These are phyloP conservation scores for Lepeophtheirus nordmannii DNA, from an alignment of 2,888 invertebrate genomes.

Conservation along the genomic window DNA sequence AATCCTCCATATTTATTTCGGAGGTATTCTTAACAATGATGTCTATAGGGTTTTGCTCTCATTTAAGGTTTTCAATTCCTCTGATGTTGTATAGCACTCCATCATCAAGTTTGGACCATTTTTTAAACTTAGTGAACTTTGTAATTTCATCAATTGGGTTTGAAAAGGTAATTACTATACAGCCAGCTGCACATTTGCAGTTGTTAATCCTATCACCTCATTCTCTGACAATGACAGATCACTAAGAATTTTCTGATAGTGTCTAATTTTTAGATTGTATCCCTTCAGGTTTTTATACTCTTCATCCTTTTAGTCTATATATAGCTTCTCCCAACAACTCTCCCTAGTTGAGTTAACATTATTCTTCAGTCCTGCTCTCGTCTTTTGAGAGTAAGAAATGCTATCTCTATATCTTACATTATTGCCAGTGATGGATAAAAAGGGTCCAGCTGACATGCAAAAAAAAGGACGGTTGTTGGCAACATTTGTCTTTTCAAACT, in stretches of 20 bases:
- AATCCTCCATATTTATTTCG: neutral
- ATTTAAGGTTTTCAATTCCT: neutral
- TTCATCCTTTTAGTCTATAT: neutral
- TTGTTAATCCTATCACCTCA: neutral
- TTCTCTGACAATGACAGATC: neutral
- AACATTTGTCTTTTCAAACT: no score
- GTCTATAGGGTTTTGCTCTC: neutral
- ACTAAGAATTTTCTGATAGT: neutral
- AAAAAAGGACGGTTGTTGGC: no score
- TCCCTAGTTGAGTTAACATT: no score
- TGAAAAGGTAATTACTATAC: neutral
- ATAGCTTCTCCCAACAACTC: neutral
- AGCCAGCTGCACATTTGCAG: neutral
- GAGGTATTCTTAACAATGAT: neutral
- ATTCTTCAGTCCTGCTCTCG: no score
- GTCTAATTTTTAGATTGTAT: neutral
- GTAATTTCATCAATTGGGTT: neutral
- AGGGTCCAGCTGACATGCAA: no score
- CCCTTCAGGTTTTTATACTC: neutral
- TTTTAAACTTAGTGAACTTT: neutral
- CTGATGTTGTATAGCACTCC: neutral
- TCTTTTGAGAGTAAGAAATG: no score
- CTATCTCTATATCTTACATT: no score
- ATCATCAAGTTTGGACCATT: neutral
- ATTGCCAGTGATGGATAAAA: no score